phyloP scores from a whole-genome alignment of 2,113 vertebrate genomes.

The Dipodomys stephensi region DNA sequence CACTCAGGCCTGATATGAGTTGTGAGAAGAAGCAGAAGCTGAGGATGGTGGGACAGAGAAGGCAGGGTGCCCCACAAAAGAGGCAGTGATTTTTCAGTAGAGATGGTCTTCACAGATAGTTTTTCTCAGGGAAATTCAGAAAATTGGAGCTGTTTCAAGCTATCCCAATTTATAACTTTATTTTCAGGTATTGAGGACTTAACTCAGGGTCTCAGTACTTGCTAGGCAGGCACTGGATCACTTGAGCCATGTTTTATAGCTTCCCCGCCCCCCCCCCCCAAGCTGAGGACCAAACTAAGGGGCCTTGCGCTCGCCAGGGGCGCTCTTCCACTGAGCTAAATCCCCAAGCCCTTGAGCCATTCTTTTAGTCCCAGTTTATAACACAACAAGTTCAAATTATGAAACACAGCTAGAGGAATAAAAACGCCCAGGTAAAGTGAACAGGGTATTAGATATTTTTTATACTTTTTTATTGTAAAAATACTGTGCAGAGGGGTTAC shows the following conservation, averaged over 20 bases:
- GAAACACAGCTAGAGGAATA: not conserved
- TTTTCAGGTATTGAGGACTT: not conserved
- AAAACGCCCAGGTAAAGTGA: not conserved
- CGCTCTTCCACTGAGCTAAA: no score
- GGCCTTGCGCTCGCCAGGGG: no score
- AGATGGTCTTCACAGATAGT: not conserved
- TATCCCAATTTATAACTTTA: not conserved
- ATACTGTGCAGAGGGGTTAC: no score
- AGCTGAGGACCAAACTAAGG: no score
- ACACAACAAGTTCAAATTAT: not conserved
- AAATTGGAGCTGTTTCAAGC: not conserved
- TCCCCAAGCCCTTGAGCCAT: no score
- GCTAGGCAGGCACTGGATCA: no score
- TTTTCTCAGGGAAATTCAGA: not conserved
- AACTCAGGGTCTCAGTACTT: no score
- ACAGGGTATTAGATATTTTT: not conserved
- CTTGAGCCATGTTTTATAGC: no score
- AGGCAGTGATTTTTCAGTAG: not conserved
- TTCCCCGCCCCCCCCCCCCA: no score
- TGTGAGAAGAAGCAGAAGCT: not conserved
- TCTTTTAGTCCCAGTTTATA: no score
- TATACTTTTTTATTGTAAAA: no score
- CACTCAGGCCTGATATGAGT: not conserved
- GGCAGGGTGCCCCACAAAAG: rapidly evolving
- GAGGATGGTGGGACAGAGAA: not conserved